Percentiles rank a stretch among this genome's conserved stretches.
phyloP scores from a whole-genome alignment of 1,140 invertebrate species.

The Aporrectodea caliginosa region DNA sequence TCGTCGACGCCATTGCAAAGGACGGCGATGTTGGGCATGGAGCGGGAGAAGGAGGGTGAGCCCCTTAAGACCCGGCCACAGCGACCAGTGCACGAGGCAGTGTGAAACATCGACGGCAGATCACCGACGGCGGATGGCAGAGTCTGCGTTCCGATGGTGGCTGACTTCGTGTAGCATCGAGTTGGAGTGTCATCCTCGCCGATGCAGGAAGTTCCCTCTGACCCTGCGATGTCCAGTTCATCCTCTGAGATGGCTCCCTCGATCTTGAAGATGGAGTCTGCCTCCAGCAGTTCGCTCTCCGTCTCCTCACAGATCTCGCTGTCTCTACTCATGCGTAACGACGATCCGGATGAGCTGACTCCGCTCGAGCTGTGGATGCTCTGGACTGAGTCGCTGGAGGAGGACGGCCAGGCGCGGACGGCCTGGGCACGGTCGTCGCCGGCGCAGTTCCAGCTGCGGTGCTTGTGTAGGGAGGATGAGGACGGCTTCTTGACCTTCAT shows the following conservation, averaged over 20 bases:
- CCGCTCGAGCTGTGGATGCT: conserved; percentile 59
- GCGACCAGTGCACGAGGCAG: neutral
- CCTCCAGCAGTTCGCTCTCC: conserved; percentile 31
- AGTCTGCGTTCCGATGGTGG: neutral
- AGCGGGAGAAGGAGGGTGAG: neutral
- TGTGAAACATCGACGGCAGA: neutral
- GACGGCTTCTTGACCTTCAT: conserved; percentile 58
- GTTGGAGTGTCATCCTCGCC: no score
- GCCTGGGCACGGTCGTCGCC: conserved; percentile 56
- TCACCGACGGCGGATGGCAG: neutral
- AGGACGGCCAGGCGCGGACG: conserved; percentile 37
- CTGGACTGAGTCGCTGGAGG: conserved; percentile 55
- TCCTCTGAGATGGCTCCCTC: neutral
- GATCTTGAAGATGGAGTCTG: neutral
- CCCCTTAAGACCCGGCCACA: no score
- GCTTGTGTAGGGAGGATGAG: conserved; percentile 65
- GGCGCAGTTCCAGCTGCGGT: conserved; percentile 56
- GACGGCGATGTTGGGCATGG: neutral
- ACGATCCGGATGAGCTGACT: conserved; percentile 59
- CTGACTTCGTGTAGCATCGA: no score
- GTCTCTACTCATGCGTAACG: conserved; percentile 54
- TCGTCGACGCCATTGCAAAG: neutral
- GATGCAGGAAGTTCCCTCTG: no score
- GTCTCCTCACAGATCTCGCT: conserved; percentile 43
- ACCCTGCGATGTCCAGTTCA: no score